A percentile compares a stretch with the other conserved stretches of the same genome.
Conservation (phyloP, 1,140 invertebrate genomes). For the Dendroctonus ponderosae region DNA sequence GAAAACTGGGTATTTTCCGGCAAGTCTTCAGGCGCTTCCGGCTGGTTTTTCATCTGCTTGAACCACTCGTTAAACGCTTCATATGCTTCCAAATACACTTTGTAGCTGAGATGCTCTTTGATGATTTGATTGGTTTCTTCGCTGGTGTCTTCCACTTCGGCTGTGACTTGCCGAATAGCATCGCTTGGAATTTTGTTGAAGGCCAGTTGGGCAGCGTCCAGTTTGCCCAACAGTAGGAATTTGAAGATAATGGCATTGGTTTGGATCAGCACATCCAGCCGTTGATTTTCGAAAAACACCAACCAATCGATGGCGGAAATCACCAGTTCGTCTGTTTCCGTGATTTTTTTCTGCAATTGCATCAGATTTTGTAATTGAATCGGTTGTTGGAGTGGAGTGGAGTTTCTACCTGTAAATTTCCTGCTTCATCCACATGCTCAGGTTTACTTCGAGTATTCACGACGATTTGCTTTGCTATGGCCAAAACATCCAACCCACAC, state of each 20-base stretch:
- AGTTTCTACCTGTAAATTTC: slow-evolving; percentile 38
- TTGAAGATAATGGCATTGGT: slow-evolving; percentile 85
- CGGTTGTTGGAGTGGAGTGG: background rate
- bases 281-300: slow-evolving; percentile 73
- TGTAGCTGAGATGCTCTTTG: slow-evolving; percentile 74
- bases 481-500: slow-evolving; percentile 77
- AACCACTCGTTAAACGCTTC: slow-evolving; percentile 90
- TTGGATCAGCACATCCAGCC: slow-evolving; percentile 78
- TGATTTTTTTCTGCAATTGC: slow-evolving; percentile 45
- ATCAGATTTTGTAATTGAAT: background rate
- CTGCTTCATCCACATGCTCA: slow-evolving; percentile 34
- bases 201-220: slow-evolving; percentile 67
- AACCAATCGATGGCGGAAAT: slow-evolving; percentile 89
- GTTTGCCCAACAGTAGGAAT: slow-evolving; percentile 68
- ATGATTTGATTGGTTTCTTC: slow-evolving; percentile 62
- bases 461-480: slow-evolving; percentile 80
- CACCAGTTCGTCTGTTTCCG: slow-evolving; percentile 66
- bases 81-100: slow-evolving; percentile 77
- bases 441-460: slow-evolving; percentile 63
- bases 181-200: slow-evolving; percentile 68
- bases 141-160: slow-evolving; percentile 38
- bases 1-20: slow-evolving; percentile 70
- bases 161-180: slow-evolving; percentile 54
- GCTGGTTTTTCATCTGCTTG: slow-evolving; percentile 75
- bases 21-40: slow-evolving; percentile 61